Percentiles rank a stretch among this genome's conserved stretches.
These are phyloP conservation scores for Ellobium chinense DNA, from an alignment of 2,888 invertebrate species.

Conservation along the genomic window DNA sequence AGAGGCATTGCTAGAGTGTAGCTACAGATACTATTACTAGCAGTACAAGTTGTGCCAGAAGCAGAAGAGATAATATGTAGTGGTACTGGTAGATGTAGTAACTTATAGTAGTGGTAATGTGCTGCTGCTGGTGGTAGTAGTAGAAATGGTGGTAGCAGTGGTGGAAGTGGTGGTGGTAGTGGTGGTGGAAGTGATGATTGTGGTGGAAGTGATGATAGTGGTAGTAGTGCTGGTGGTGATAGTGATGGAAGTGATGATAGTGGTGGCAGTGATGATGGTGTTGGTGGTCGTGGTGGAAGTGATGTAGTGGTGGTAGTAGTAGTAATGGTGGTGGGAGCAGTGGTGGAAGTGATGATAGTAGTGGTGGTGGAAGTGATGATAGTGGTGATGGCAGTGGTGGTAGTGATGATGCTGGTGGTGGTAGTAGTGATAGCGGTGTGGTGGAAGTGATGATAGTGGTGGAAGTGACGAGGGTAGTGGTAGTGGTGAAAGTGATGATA, in stretches of 20 bases:
- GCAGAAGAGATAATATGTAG: too few species aligned
- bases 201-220: not conserved
- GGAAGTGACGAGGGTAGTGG: too few species aligned
- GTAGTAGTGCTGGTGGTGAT: not conserved
- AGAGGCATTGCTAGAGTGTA: too few species aligned
- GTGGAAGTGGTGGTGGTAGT: not conserved
- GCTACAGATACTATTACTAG: too few species aligned
- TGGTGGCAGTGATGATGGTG: not conserved
- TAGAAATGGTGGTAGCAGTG: not conserved
- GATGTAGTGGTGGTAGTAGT: not conserved
- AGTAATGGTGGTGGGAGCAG: too few species aligned
- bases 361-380: not conserved
- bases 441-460: not conserved
- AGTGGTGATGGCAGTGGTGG: not conserved
- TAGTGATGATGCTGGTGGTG: not conserved
- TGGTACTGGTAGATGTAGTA: too few species aligned
- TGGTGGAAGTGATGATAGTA: not conserved
- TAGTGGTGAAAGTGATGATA: too few species aligned
- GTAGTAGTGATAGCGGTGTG: not conserved
- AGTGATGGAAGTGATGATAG: not conserved
- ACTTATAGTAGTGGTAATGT: too few species aligned
- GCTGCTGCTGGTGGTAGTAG: too few species aligned
- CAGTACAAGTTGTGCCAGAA: too few species aligned
- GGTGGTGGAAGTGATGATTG: not conserved
- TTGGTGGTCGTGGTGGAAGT: not conserved